Evolutionary conservation across 2,113 vertebrate genomes (phyloP).

Genomic region (Sinocyclocheilus anophthalmus): DNA sequence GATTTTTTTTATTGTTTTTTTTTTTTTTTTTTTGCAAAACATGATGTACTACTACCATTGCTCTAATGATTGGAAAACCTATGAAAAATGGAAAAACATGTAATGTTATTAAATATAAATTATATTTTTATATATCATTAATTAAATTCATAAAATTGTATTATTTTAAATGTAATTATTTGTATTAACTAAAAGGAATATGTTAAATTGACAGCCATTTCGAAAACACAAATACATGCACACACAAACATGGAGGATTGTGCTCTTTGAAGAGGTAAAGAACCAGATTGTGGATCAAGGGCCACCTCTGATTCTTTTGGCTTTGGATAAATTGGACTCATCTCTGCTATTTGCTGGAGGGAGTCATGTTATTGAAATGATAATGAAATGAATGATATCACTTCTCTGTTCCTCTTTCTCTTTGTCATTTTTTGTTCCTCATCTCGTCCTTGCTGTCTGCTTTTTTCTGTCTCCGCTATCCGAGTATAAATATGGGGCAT

Average conservation of each 20-base stretch:
- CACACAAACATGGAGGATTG: conserved; percentile 31
- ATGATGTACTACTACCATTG: no score
- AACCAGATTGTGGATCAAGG: conserved; percentile 41
- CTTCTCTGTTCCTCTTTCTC: conserved; percentile 27
- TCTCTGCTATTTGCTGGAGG: conserved; percentile 45
- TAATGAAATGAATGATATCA: conserved; percentile 39
- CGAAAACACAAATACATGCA: conserved; percentile 10
- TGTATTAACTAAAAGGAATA: background rate
- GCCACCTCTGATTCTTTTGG: conserved; percentile 57
- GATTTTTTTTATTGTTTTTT: background rate
- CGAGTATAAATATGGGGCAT: background rate
- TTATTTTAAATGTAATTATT: no score
- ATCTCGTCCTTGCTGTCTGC: conserved; percentile 12
- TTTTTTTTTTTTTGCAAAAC: background rate
- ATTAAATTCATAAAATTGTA: background rate
- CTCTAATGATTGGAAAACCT: no score
- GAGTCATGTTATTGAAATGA: conserved; percentile 47
- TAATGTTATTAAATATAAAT: no score
- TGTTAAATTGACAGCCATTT: conserved; percentile 1
- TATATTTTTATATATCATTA: no score
- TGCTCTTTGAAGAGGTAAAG: conserved; percentile 63
- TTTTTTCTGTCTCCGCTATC: background rate
- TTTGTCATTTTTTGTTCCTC: conserved; percentile 22
- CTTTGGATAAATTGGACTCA: conserved; percentile 46
- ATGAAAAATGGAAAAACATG: no score